phyloP scores from a whole-genome alignment of 2,888 invertebrate genomes.

The Taphrorychus bicolor region DNA sequence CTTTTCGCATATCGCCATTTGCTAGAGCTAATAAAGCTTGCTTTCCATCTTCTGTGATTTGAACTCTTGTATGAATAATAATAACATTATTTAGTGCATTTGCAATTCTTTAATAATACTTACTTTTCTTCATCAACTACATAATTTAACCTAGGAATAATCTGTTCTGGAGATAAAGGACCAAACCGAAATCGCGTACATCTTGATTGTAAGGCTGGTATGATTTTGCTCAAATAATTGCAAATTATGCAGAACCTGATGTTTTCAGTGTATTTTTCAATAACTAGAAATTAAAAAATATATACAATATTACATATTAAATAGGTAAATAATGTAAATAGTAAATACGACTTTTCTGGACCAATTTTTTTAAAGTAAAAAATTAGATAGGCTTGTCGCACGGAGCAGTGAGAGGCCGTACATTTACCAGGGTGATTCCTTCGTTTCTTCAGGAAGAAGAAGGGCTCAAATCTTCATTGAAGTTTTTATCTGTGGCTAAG shows the following conservation, averaged over 20 bases:
- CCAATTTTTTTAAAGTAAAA: too few relatives aligned
- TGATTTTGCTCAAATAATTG: slow-evolving; percentile 98
- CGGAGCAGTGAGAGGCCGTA: too few relatives aligned
- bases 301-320: neutral
- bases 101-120: slow-evolving; percentile 46
- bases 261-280: slow-evolving; percentile 99
- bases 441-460: too few relatives aligned
- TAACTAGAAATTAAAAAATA: slow-evolving; percentile 77
- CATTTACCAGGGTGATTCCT: too few relatives aligned
- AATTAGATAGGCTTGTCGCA: too few relatives aligned
- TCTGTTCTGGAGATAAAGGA: slow-evolving; percentile 84
- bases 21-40: slow-evolving; percentile 88
- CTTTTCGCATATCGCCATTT: slow-evolving; percentile 97
- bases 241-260: slow-evolving; percentile 98
- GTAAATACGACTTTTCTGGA: too few relatives aligned
- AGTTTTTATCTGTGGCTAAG: too few relatives aligned
- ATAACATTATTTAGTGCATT: neutral
- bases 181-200: slow-evolving; percentile 97
- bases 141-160: slow-evolving; percentile 85
- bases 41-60: slow-evolving; percentile 86
- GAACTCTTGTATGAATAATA: slow-evolving; percentile 63
- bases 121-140: slow-evolving; percentile 86
- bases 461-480: too few relatives aligned
- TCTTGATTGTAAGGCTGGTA: slow-evolving; percentile 97
- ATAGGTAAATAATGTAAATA: neutral